These are phyloP conservation scores for Rana temporaria DNA, from an alignment of 2,113 vertebrate species.

Conservation along the genomic window DNA sequence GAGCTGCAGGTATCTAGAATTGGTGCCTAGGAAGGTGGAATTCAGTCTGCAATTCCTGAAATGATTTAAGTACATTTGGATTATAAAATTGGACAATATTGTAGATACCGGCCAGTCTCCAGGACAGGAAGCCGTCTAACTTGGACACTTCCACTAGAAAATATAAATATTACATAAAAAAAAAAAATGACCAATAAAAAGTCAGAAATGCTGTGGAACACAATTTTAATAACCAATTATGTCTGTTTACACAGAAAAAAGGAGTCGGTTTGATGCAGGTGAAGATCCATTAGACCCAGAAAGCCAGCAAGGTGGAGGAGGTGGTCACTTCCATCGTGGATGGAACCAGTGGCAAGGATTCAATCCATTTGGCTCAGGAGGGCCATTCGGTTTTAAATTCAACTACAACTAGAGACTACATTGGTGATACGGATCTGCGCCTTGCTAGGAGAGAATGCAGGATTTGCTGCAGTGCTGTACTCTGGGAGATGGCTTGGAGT, in stretches of 20 bases:
- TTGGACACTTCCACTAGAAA: too few relatives aligned
- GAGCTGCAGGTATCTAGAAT: too few relatives aligned
- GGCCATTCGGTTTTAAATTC: slow-evolving; percentile 96
- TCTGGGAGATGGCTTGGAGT: slow-evolving; percentile 20
- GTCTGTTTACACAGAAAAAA: slow-evolving; percentile 83
- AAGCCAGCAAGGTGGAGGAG: slow-evolving; percentile 85
- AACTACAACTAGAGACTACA: slow-evolving; percentile 86
- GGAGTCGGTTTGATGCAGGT: slow-evolving; percentile 92
- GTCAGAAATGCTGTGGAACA: too few relatives aligned
- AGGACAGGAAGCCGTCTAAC: too few relatives aligned
- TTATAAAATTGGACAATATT: too few relatives aligned
- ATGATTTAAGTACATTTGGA: too few relatives aligned
- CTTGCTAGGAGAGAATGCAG: slow-evolving; percentile 26
- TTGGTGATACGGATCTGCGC: slow-evolving; percentile 64
- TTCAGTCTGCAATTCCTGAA: too few relatives aligned
- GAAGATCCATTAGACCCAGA: slow-evolving; percentile 95
- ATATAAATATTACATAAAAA: too few relatives aligned
- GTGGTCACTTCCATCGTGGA: slow-evolving; percentile 83
- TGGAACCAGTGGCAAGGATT: slow-evolving; percentile 93
- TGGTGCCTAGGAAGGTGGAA: too few relatives aligned
- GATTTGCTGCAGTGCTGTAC: slow-evolving; percentile 7
- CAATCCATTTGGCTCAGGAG: slow-evolving; percentile 93
- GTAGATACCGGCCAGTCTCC: too few relatives aligned
- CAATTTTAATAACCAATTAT: background rate
- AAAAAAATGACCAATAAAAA: too few relatives aligned